These are phyloP conservation scores for Cotesia typhae DNA, from an alignment of 1,140 invertebrate genomes.

Conservation along the genomic window DNA sequence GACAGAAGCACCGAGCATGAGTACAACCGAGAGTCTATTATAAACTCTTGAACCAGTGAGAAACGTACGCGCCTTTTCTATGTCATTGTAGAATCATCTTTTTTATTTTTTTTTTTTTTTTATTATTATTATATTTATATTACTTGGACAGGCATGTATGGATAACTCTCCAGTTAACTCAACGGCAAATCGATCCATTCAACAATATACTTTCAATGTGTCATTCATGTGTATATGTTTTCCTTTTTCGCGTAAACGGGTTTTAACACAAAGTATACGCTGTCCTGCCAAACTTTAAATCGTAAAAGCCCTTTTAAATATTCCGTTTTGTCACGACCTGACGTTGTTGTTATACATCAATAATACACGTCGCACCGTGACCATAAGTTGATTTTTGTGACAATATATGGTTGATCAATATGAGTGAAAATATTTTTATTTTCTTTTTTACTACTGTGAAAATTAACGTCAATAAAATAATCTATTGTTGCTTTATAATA, in stretches of 20 bases:
- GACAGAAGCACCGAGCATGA: conserved; percentile 14
- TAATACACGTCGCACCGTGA: too few relatives aligned
- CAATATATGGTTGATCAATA: too few relatives aligned
- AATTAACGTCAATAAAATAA: too few relatives aligned
- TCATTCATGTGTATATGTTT: conserved; percentile 52
- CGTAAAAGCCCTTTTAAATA: conserved; percentile 1
- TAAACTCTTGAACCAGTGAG: conserved; percentile 1
- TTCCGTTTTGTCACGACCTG: conserved; percentile 2
- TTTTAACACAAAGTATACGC: conserved; percentile 49
- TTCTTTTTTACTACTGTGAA: too few relatives aligned
- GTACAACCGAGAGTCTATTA: too few relatives aligned
- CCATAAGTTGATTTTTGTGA: too few relatives aligned
- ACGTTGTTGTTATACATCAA: neutral
- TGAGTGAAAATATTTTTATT: too few relatives aligned
- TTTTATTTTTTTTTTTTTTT: neutral
- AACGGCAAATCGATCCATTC: conserved; percentile 56
- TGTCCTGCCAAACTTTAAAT: neutral
- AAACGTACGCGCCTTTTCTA: conserved; percentile 7
- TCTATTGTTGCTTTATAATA: too few relatives aligned
- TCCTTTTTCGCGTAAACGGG: conserved; percentile 48
- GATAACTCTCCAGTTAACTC: conserved; percentile 32
- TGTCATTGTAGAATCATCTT: too few relatives aligned
- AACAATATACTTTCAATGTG: conserved; percentile 18
- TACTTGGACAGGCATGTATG: conserved; percentile 24
- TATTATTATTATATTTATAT: conserved; percentile 4